These are phyloP conservation scores for Sarcophaga variegata DNA, from an alignment of 2,888 invertebrate genomes.

Conservation along the genomic window DNA sequence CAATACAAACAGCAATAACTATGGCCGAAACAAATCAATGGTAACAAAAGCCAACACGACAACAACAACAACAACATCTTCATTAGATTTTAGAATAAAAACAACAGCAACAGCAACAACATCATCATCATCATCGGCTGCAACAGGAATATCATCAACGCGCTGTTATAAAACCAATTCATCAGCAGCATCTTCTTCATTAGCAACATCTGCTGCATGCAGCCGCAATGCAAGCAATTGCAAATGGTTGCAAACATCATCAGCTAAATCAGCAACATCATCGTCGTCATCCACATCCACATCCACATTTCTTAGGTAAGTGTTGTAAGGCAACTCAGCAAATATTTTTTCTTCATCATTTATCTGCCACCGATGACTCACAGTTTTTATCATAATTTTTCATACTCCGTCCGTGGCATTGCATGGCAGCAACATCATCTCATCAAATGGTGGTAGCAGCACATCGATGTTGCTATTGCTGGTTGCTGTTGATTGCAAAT, in stretches of 20 bases:
- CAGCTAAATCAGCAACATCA: constrained; percentile 48
- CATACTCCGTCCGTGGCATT: constrained; percentile 16
- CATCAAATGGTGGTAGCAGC: background rate
- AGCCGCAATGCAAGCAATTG: constrained; percentile 58
- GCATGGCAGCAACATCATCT: constrained; percentile 26
- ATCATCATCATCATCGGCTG: constrained; percentile 37
- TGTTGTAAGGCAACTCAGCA: constrained; percentile 20
- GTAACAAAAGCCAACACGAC: constrained; percentile 11
- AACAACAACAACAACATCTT: constrained; percentile 9
- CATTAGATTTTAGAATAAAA: constrained; percentile 68
- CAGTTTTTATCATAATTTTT: constrained; percentile 29
- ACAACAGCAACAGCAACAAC: constrained; percentile 51
- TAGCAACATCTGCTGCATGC: constrained; percentile 27
- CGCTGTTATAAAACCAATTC: constrained; percentile 65
- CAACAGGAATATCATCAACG: constrained; percentile 45
- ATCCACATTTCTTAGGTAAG: constrained; percentile 69
- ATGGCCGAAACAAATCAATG: constrained; percentile 59
- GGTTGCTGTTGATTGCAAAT: constrained; percentile 34
- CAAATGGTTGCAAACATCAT: constrained; percentile 68
- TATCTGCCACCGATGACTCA: constrained; percentile 1
- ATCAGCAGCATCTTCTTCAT: constrained; percentile 37
- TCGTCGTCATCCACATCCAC: constrained; percentile 39
- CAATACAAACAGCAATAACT: constrained; percentile 59
- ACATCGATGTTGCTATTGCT: background rate
- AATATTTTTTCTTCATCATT: constrained; percentile 46